phyloP scores from a whole-genome alignment of 2,888 invertebrate species.

The Caenorhabditis sulstoni region DNA sequence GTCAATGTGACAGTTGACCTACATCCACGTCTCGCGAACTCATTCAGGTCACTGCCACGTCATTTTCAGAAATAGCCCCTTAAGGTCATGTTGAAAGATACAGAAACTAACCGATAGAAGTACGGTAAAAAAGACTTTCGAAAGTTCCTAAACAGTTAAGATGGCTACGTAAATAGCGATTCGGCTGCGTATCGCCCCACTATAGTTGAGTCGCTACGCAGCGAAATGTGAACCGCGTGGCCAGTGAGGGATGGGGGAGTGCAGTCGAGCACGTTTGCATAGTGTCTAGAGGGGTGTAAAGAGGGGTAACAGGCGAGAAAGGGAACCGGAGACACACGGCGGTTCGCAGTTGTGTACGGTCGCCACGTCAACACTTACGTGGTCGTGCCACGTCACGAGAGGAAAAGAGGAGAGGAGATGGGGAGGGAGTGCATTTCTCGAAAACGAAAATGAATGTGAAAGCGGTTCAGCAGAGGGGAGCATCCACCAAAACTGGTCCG shows the following conservation, averaged over 20 bases:
- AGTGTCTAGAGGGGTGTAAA: neutral
- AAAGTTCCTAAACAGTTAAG: conserved; percentile 47
- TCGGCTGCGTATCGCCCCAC: conserved; percentile 41
- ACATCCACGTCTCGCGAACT: neutral
- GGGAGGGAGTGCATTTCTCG: conserved; percentile 1
- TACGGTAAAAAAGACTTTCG: conserved; percentile 36
- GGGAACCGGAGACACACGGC: neutral
- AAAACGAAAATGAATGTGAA: conserved; percentile 15
- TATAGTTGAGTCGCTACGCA: conserved; percentile 46
- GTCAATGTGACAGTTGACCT: neutral
- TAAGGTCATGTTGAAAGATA: neutral
- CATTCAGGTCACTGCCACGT: neutral
- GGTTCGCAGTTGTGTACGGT: conserved; percentile 31
- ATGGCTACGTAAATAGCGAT: conserved; percentile 39
- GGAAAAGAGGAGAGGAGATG: neutral
- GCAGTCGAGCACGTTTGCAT: conserved; percentile 33
- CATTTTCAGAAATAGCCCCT: neutral
- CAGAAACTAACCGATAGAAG: neutral
- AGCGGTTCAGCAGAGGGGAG: conserved; percentile 19
- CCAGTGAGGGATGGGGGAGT: neutral
- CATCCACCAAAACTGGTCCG: conserved; percentile 9
- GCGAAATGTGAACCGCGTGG: conserved; percentile 39
- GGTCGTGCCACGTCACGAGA: conserved; percentile 6
- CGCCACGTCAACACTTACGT: neutral
- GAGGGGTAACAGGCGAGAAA: neutral